Evolutionary conservation across 2,888 invertebrate species (phyloP).

Genomic region (Tiliacea aurago): DNA sequence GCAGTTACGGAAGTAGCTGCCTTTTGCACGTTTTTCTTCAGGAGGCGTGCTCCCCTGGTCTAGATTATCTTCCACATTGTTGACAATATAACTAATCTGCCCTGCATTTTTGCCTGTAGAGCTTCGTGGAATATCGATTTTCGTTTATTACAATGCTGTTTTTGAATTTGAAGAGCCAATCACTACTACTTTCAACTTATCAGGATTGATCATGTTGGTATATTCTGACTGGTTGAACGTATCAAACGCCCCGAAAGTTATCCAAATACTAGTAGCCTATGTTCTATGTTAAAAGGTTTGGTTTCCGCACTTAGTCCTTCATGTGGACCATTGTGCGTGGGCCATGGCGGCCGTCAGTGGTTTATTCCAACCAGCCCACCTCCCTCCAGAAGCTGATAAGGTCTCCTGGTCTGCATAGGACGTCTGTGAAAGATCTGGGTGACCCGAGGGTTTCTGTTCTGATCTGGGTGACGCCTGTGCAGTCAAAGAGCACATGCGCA

Average conservation of each 20-base stretch:
- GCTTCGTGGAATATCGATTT: background rate
- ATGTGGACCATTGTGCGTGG: no score
- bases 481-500: no score
- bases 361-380: no score
- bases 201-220: background rate
- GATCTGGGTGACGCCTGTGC: no score
- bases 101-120: constrained; percentile 35
- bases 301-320: no score
- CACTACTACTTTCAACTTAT: background rate
- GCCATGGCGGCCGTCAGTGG: no score
- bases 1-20: background rate
- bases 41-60: background rate
- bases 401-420: no score
- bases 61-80: constrained; percentile 25
- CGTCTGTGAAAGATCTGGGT: no score
- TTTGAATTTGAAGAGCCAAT: background rate
- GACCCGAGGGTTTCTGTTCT: no score
- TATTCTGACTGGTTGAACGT: background rate
- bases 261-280: no score
- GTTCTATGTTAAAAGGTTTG: no score
- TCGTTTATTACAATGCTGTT: background rate
- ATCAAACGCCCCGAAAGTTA: background rate
- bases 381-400: no score
- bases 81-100: background rate
- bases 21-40: background rate